phyloP scores from a whole-genome alignment of 35 echinoderm and acorn worm genomes.

The Patiria miniata region DNA sequence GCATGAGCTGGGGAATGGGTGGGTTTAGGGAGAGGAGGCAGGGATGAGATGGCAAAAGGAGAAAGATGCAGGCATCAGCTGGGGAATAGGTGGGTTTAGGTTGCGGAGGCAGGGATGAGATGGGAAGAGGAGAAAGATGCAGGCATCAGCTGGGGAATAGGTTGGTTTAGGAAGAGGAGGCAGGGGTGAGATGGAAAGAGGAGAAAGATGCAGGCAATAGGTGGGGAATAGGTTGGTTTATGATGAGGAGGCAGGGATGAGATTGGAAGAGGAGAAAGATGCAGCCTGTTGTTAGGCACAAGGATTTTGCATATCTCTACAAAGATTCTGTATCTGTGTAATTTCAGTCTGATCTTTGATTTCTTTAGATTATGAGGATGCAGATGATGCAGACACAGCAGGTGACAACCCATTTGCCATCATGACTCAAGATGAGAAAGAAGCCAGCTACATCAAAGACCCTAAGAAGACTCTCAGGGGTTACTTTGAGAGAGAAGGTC shows the following conservation, averaged over 20 bases:
- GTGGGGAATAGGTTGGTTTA: constrained; percentile 93
- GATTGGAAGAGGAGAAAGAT: too few relatives aligned
- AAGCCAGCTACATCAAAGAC: constrained; percentile 87
- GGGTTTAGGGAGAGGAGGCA: constrained; percentile 26
- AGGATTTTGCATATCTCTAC: too few relatives aligned
- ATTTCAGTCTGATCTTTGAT: neutral
- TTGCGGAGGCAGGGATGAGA: neutral
- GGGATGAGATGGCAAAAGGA: constrained; percentile 30
- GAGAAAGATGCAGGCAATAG: constrained; percentile 51
- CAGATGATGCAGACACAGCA: constrained; percentile 56
- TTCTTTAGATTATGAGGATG: constrained; percentile 58
- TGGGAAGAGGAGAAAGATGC: constrained; percentile 41
- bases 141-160: constrained; percentile 86
- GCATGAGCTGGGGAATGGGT: constrained; percentile 91
- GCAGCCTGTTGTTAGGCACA: too few relatives aligned
- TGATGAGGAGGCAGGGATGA: too few relatives aligned
- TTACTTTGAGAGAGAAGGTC: constrained; percentile 99
- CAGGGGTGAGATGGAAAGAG: constrained; percentile 17
- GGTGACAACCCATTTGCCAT: constrained; percentile 55
- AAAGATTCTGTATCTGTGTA: neutral
- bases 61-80: constrained; percentile 57
- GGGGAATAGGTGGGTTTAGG: constrained; percentile 94
- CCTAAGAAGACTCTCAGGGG: constrained; percentile 95
- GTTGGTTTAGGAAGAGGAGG: constrained; percentile 59
- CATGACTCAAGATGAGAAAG: constrained; percentile 67